Base-by-base conservation (phyloP, 2,797 vertebrate species). In the Enteromius unitaeniatus region DNA sequence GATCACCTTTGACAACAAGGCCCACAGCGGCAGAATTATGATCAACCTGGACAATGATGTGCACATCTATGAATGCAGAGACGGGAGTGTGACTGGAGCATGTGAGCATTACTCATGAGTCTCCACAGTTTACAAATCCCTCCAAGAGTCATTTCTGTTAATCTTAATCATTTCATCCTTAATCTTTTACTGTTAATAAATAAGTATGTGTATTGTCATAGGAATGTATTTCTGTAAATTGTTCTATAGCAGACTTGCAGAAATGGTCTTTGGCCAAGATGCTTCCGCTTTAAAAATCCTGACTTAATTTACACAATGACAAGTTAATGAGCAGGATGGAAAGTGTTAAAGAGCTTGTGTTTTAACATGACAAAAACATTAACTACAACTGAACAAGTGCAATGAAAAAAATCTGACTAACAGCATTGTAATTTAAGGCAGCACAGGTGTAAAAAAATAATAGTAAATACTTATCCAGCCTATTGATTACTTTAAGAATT, bases 1-100 rank as follows among this genome's bases (percentile, higher is more conserved):
- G 98, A 97, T 99, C 82, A 86, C 89, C 15, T 98, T 99, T 86
- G 94, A 99, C 92, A 99, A 99, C 88, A 95, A 91, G 85, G 97
- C 97, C 40, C 97, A 97, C 86, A 99, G 97, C 79, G 98, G 98
- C 88, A 95, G 94, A 88, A 97, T 99, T 84, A 96, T 95, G 88
- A 95, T 98, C 78, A 91, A 92, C 42, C 92, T 99, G 78, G 93
- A 96, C 86, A 97, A 96, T 8, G 93, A 97, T 55, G 96, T 97
- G 88, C 94, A 91, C 0, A 97, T 99, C 86, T 94, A 94, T 84
- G 96, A 99, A 89, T 99, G 98, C 93, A 97, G 93, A 92, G 96
- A 97, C 88, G 97, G 97, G 96, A 97, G 95, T 0, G 93, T 99
- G 86, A 95, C 95, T 70, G 96, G 96, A 45, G 95, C 94, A 79